phyloP scores from a whole-genome alignment of 2,888 invertebrate genomes.

The Marronus borbonicus region DNA sequence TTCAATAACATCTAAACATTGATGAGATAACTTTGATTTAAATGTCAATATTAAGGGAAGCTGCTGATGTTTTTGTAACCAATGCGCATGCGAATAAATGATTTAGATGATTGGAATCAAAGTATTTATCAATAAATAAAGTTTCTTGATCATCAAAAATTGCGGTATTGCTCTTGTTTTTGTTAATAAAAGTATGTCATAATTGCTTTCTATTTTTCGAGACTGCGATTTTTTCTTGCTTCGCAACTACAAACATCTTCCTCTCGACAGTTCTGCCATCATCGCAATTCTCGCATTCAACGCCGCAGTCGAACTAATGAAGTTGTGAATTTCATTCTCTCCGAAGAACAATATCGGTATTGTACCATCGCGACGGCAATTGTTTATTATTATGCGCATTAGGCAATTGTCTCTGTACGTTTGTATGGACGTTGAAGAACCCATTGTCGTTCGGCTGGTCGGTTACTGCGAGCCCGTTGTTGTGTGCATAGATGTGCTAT shows the following conservation, averaged over 20 bases:
- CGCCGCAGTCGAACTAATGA: conserved; percentile 18
- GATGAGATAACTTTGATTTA: no score
- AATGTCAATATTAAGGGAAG: no score
- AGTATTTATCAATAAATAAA: no score
- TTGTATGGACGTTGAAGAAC: conserved; percentile 27
- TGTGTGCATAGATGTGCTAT: neutral
- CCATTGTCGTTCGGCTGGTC: conserved; percentile 25
- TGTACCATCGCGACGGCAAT: conserved; percentile 22
- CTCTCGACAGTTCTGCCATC: conserved; percentile 12
- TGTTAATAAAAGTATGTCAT: conserved; percentile 27
- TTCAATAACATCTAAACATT: no score
- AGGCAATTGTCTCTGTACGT: conserved; percentile 42
- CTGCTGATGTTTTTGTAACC: no score
- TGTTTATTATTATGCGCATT: conserved; percentile 43
- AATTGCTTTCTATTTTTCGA: conserved; percentile 34
- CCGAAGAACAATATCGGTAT: conserved; percentile 40
- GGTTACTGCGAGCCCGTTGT: conserved; percentile 1
- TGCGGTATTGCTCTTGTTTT: no score
- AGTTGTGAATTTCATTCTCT: conserved; percentile 39
- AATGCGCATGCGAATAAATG: no score
- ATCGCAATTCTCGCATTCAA: neutral
- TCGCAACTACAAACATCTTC: conserved; percentile 19
- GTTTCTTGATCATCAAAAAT: no score
- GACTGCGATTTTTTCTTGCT: conserved; percentile 7
- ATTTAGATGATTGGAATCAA: no score